phyloP scores from a whole-genome alignment of 2,797 vertebrate species.

The Phylloscopus collybita region DNA sequence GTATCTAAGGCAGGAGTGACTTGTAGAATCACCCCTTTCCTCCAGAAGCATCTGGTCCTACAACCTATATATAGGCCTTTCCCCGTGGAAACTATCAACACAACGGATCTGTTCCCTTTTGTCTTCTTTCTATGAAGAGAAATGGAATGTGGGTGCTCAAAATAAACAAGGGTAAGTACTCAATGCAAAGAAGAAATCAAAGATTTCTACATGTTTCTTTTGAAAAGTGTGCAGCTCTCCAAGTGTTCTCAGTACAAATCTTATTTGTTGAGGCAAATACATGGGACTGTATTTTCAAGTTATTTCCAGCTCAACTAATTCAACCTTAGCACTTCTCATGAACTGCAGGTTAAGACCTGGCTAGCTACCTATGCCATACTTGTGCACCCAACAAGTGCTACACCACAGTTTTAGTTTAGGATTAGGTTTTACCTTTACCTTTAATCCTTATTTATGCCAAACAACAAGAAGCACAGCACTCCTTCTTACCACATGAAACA shows the following conservation, averaged over 20 bases:
- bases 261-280: not conserved
- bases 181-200: not conserved
- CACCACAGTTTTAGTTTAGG: not conserved
- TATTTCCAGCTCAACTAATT: not conserved
- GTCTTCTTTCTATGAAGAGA: not conserved
- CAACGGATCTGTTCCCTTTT: not conserved
- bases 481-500: not conserved
- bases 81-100: not conserved
- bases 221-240: not conserved
- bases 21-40: fast-evolving
- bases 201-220: not conserved
- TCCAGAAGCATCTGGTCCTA: not conserved
- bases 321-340: not conserved
- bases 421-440: not conserved
- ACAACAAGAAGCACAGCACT: not conserved
- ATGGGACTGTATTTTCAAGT: not conserved
- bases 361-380: not conserved
- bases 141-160: not conserved
- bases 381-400: not conserved
- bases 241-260: not conserved
- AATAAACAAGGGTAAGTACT: not conserved
- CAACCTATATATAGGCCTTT: not conserved
- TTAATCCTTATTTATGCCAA: not conserved
- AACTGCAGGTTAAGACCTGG: not conserved
- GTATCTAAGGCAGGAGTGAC: not conserved